Percentiles rank a stretch among this genome's conserved stretches.
phyloP scores from a whole-genome alignment of 1,140 invertebrate species.

The Drosophila bifasciata region DNA sequence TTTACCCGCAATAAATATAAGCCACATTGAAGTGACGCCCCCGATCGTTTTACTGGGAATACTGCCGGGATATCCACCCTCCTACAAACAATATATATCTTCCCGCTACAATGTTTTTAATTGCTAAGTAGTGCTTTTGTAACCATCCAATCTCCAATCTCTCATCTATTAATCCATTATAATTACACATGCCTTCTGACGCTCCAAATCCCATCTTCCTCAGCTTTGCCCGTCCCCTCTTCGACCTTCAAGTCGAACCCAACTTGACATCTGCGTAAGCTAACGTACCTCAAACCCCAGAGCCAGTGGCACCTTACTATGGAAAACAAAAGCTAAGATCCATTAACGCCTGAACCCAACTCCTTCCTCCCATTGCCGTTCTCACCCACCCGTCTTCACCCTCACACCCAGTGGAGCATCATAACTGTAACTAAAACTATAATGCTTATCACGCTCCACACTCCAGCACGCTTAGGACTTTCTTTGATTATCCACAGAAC shows the following conservation, averaged over 20 bases:
- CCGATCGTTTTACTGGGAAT: no score
- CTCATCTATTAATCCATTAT: no score
- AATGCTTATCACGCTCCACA: constrained; percentile 78
- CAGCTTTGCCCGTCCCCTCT: neutral
- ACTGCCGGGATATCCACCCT: no score
- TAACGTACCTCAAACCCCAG: neutral
- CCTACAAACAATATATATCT: no score
- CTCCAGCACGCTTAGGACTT: constrained; percentile 60
- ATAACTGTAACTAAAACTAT: constrained; percentile 66
- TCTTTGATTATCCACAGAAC: constrained; percentile 7
- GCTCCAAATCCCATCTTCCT: neutral
- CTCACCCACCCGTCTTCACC: constrained; percentile 17
- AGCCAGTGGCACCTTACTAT: constrained; percentile 35
- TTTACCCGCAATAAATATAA: no score
- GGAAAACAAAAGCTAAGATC: constrained; percentile 58
- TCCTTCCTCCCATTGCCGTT: constrained; percentile 7
- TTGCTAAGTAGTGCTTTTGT: no score
- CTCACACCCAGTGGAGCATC: constrained; percentile 14
- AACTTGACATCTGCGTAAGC: neutral
- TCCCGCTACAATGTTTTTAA: no score
- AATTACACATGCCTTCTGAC: no score
- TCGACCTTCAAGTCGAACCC: constrained; percentile 1
- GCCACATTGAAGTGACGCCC: no score
- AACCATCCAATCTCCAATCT: neutral
- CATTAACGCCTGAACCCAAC: constrained; percentile 53